Conservation (phyloP, 2,888 invertebrate species). For the Zygogramma bicolorata region DNA sequence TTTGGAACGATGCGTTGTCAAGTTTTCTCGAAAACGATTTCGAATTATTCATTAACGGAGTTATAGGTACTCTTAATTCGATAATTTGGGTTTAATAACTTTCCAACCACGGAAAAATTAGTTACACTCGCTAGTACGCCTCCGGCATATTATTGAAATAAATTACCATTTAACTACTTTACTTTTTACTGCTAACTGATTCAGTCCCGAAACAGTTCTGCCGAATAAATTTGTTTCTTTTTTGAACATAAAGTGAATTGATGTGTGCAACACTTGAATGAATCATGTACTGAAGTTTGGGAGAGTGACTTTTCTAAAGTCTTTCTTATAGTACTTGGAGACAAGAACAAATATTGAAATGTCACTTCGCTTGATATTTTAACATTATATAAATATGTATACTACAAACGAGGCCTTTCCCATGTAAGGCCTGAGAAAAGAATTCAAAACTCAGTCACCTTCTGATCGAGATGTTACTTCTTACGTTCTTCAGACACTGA, state of each 20-base stretch:
- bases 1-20: neutral
- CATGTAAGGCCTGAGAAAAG: neutral
- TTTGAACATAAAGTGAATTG: neutral
- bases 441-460: neutral
- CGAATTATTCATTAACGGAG: neutral
- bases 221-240: neutral
- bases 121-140: neutral
- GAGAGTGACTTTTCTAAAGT: too few species aligned
- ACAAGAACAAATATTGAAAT: neutral
- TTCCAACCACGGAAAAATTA: constrained; percentile 3
- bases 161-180: constrained; percentile 18
- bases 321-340: neutral
- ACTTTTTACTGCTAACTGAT: neutral
- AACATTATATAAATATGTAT: neutral
- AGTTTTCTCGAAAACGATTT: neutral
- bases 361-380: neutral
- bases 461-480: neutral
- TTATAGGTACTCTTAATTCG: neutral
- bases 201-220: neutral
- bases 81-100: neutral
- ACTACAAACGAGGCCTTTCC: neutral
- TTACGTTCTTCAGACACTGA: neutral
- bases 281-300: too few species aligned
- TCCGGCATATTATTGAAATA: constrained; percentile 12
- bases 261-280: neutral